These are phyloP conservation scores for Caenorhabditis briggsae DNA, from an alignment of 1,140 invertebrate species.

Conservation along the genomic window DNA sequence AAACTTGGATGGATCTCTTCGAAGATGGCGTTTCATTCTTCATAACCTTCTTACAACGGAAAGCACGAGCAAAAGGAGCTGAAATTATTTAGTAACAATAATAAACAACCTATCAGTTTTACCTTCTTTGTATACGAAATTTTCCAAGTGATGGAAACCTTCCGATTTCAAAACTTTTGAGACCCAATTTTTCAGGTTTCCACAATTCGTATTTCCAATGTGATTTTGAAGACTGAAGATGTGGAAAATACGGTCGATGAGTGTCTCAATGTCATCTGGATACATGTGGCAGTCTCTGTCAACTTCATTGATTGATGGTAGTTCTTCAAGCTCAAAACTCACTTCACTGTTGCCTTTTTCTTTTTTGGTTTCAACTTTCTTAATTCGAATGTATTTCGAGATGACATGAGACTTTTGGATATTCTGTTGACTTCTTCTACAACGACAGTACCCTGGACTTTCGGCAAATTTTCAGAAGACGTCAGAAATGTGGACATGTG, in stretches of 20 bases:
- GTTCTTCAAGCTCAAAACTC: not conserved
- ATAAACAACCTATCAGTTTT: not conserved
- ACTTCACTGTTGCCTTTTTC: not conserved
- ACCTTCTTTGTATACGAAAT: constrained; percentile 45
- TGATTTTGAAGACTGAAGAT: not conserved
- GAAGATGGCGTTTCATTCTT: not conserved
- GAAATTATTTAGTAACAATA: not conserved
- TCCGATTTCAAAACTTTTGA: not conserved
- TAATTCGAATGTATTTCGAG: not conserved
- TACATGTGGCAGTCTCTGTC: not conserved
- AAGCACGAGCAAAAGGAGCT: not conserved
- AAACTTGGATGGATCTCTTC: not conserved
- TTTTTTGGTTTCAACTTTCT: not conserved
- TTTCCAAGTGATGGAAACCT: not conserved
- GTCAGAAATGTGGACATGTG: constrained; percentile 16
- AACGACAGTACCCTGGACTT: not conserved
- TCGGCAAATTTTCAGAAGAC: not conserved
- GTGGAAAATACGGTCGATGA: not conserved
- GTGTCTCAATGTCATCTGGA: not conserved
- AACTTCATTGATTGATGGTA: not conserved
- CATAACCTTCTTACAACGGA: constrained; percentile 11
- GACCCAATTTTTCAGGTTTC: not conserved
- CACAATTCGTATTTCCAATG: constrained; percentile 12
- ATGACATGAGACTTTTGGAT: constrained; percentile 27
- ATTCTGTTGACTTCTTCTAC: not conserved